Evolutionary conservation across 2,797 vertebrate species (phyloP).

Genomic region (Bryconaethiops microstoma): DNA sequence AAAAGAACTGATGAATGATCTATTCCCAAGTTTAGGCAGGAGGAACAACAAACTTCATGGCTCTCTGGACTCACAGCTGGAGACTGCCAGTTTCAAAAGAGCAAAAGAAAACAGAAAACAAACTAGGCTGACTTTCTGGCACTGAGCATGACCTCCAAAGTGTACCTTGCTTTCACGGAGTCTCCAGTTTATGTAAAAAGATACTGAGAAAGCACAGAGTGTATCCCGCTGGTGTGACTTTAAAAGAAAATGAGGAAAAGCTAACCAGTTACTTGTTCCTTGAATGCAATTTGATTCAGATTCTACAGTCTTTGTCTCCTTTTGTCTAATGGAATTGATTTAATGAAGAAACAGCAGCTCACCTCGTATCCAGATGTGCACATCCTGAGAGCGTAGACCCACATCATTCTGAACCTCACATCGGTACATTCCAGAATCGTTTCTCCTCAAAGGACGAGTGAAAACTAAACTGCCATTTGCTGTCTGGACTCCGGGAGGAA

Average conservation of each 20-base stretch:
- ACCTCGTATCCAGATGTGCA: conserved; percentile 90
- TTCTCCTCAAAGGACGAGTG: conserved; percentile 85
- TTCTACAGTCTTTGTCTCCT: not conserved
- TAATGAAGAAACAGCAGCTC: conserved; percentile 57
- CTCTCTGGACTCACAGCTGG: conserved; percentile 44
- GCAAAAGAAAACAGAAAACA: conserved; percentile 25
- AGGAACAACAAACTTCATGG: not conserved
- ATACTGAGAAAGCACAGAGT: conserved; percentile 20
- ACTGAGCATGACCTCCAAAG: not conserved
- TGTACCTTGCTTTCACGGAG: conserved; percentile 30
- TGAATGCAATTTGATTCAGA: not conserved
- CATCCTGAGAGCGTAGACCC: conserved; percentile 83
- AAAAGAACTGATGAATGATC: conserved; percentile 53
- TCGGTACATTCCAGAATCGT: conserved; percentile 92
- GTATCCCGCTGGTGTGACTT: conserved; percentile 1
- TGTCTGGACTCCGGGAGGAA: conserved; percentile 87
- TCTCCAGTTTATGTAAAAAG: conserved; percentile 20
- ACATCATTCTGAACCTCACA: conserved; percentile 91
- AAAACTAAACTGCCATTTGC: conserved; percentile 89
- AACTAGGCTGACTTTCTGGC: conserved; percentile 9
- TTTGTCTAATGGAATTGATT: not conserved
- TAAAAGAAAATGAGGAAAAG: conserved; percentile 4
- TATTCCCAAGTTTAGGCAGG: conserved; percentile 33
- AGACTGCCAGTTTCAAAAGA: conserved; percentile 51
- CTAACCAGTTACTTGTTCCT: not conserved